phyloP scores from a whole-genome alignment of 2,113 vertebrate genomes.

The Cyphomyrus plagiostoma region DNA sequence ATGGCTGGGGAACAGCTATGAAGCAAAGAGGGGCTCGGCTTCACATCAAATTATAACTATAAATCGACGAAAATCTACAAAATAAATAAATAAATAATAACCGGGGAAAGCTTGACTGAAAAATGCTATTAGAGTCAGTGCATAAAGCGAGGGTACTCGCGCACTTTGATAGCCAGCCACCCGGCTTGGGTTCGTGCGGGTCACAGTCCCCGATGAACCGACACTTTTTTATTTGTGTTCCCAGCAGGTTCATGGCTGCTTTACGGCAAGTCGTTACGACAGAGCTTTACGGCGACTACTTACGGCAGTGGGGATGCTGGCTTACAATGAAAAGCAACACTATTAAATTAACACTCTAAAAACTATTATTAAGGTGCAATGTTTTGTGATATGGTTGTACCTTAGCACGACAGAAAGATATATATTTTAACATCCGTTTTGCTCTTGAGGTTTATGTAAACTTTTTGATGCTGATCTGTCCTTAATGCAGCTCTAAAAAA shows the following conservation, averaged over 20 bases:
- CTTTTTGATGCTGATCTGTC: not conserved
- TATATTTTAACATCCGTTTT: not conserved
- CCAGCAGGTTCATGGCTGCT: constrained; percentile 4
- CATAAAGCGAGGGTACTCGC: not conserved
- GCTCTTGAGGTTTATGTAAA: not conserved
- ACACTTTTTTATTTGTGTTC: constrained; percentile 11
- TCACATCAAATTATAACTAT: constrained; percentile 22
- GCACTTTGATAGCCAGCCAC: not conserved
- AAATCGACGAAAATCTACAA: constrained; percentile 21
- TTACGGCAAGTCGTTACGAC: not conserved
- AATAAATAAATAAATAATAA: constrained; percentile 3
- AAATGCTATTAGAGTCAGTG: not conserved
- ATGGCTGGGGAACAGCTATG: constrained; percentile 43
- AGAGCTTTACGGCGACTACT: not conserved
- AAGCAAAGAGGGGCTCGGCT: constrained; percentile 32
- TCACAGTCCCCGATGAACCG: constrained; percentile 6
- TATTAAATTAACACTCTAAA: not conserved
- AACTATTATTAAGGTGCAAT: not conserved
- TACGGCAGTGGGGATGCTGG: not conserved
- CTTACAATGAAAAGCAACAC: not conserved
- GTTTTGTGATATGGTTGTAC: not conserved
- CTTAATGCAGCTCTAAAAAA: not conserved
- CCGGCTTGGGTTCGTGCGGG: not conserved
- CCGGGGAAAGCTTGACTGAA: not conserved
- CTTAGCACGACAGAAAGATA: not conserved